Evolutionary conservation across 2,113 vertebrate genomes (phyloP).

Genomic region (Kobus ellipsiprymnus): DNA sequence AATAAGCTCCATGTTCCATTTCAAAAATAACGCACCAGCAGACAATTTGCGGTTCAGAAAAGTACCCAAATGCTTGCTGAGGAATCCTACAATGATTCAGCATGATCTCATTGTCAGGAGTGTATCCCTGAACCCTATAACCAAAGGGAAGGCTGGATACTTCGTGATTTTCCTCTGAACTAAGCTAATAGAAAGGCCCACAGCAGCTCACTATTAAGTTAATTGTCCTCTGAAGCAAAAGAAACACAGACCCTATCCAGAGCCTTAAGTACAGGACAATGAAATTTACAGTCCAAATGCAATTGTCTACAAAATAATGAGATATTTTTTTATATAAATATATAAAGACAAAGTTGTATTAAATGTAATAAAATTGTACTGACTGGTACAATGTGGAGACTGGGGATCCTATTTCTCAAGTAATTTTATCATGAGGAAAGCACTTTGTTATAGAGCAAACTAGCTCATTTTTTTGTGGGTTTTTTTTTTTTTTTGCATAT

Average conservation of each 20-base stretch:
- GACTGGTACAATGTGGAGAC: not conserved
- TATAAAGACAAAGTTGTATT: not conserved
- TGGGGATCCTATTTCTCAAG: not conserved
- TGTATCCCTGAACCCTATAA: slow-evolving; percentile 31
- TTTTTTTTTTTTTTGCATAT: not conserved
- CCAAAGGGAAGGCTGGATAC: slow-evolving; percentile 29
- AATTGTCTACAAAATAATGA: slow-evolving; percentile 30
- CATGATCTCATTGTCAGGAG: not conserved
- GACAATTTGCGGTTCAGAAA: slow-evolving; percentile 42
- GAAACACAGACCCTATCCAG: not conserved
- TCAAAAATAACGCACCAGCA: slow-evolving; percentile 15
- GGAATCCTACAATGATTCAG: not conserved
- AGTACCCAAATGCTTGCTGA: not conserved
- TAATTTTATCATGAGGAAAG: not conserved
- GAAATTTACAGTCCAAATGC: slow-evolving; percentile 6
- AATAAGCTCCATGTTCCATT: slow-evolving; percentile 42
- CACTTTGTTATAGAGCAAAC: not conserved
- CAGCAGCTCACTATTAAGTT: slow-evolving; percentile 27
- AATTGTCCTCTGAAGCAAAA: slow-evolving; percentile 43
- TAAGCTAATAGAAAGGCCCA: not conserved
- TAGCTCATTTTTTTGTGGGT: not conserved
- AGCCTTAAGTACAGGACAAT: not conserved
- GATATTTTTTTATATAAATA: not conserved
- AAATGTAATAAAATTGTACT: not conserved
- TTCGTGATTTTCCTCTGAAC: slow-evolving; percentile 50